Evolutionary conservation across 2,113 vertebrate species (phyloP).

Genomic region (Nerophis lumbriciformis): DNA sequence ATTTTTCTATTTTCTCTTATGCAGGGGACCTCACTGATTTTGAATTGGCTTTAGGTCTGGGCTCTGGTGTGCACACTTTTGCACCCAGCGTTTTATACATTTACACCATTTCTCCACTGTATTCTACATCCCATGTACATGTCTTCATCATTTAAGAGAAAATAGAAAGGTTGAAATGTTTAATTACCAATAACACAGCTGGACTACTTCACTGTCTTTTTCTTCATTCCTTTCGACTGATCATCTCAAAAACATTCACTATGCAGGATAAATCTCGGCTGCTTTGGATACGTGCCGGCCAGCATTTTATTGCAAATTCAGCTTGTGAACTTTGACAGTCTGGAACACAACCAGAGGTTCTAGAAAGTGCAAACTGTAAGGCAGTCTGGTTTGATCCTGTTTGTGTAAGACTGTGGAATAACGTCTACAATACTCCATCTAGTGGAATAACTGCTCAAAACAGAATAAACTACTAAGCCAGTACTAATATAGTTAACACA

Average conservation of each 20-base stretch:
- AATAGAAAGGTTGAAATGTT: neutral
- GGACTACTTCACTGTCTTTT: neutral
- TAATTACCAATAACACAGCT: slow-evolving; percentile 3
- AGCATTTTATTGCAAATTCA: slow-evolving; percentile 35
- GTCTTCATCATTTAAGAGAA: neutral
- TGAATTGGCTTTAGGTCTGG: no score
- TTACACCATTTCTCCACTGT: neutral
- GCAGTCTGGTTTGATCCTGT: slow-evolving; percentile 13
- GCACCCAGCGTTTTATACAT: no score
- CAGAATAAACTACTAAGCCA: neutral
- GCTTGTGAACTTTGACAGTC: slow-evolving; percentile 49
- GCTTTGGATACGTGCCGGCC: slow-evolving; percentile 2
- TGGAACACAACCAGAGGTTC: slow-evolving; percentile 30
- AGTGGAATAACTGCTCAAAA: slow-evolving; percentile 15
- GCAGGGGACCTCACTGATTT: no score
- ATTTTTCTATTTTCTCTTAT: no score
- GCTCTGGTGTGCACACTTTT: no score
- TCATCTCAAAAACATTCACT: neutral
- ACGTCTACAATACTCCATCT: slow-evolving; percentile 30
- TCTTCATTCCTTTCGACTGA: neutral
- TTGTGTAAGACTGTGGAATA: slow-evolving; percentile 2
- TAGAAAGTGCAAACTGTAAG: slow-evolving; percentile 17
- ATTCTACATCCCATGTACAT: neutral
- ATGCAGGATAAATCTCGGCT: slow-evolving; percentile 2
- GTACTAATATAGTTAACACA: no score